Evolutionary conservation across 1,140 invertebrate genomes (phyloP), one percentile per base, ranked within the genome.

Genomic region (Dendrolimus kikuchii): DNA sequence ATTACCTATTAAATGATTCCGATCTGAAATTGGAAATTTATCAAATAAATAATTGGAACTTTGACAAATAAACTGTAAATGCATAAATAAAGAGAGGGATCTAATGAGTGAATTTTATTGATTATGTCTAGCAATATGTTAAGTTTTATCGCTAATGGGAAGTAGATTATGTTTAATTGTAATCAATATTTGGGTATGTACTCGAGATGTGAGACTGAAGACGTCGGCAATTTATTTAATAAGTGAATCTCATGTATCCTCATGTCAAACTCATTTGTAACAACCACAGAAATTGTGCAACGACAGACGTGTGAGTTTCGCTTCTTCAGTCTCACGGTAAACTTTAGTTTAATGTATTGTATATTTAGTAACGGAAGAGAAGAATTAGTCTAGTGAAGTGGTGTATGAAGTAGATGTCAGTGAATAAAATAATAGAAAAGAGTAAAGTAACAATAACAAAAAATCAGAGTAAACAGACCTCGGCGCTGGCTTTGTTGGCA

Each of bases 1-100:
- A 79, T 88, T 88, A 88, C 86, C 84, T 86, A 87, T 78, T 81
- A 85, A 81, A 88, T 88, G 87, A 87, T 87, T 87, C 85, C 85
- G 85, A 88, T 88, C 83, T 88, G 84, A 87, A 88, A 88, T 77
- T 84, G 74, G 77, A 86, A 83, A 83, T 80, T 75, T 61, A 67
- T 68, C 66, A 87, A 83, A 85, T 81, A 74, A 86, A 85, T 81
- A 74, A 66, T 66, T 53, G 57, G 55, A 74, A 56, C 64, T 66
- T 66, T 62, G 64, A 59, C 50, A 65, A 9, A 48, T 7, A 5
- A 48, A 48, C 6, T 48, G 8, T 7, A 4, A 10, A 45, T 36
- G 23, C 23, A 23, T 23, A 23, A 23, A 23, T 23, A 23, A 23
- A 23, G 23, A 23, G 23, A 23, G 23, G 23, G 23, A 23, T 23